phyloP scores from a whole-genome alignment of 2,888 invertebrate genomes.

The Cantharis lateralis region DNA sequence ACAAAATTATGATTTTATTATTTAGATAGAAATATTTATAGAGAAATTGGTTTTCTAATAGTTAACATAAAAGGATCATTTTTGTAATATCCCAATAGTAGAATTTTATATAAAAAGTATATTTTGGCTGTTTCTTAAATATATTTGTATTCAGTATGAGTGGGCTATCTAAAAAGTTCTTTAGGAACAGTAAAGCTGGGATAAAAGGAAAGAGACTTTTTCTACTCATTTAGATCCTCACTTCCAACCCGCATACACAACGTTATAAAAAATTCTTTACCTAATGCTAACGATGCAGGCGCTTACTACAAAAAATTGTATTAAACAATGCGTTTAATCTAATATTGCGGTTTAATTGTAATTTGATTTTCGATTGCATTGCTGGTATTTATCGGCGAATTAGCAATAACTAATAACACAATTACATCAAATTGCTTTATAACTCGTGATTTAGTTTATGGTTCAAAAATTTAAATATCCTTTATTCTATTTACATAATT shows the following conservation, averaged over 20 bases:
- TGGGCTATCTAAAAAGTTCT: conserved; percentile 27
- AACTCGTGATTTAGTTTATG: background rate
- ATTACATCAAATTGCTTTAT: background rate
- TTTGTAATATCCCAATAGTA: background rate
- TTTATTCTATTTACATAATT: background rate
- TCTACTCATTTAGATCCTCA: conserved; percentile 31
- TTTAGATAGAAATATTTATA: background rate
- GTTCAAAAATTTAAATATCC: background rate
- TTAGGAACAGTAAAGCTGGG: conserved; percentile 26
- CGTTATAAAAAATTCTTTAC: conserved; percentile 31
- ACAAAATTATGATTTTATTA: background rate
- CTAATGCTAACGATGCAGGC: conserved; percentile 33
- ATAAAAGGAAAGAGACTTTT: conserved; percentile 31
- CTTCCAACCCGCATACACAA: conserved; percentile 32
- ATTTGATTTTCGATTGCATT: background rate
- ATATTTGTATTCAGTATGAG: conserved; percentile 25
- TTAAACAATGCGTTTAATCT: background rate
- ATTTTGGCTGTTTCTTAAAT: background rate
- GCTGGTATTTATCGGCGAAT: background rate
- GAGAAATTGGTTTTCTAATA: background rate
- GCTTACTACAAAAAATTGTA: conserved; percentile 6
- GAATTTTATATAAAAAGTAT: background rate
- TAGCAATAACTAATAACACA: background rate
- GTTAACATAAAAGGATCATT: background rate
- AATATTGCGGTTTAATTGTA: background rate